Percentiles rank a stretch among this genome's conserved stretches.
Evolutionary conservation across 2,113 vertebrate genomes (phyloP).

Genomic region (Odocoileus virginianus): DNA sequence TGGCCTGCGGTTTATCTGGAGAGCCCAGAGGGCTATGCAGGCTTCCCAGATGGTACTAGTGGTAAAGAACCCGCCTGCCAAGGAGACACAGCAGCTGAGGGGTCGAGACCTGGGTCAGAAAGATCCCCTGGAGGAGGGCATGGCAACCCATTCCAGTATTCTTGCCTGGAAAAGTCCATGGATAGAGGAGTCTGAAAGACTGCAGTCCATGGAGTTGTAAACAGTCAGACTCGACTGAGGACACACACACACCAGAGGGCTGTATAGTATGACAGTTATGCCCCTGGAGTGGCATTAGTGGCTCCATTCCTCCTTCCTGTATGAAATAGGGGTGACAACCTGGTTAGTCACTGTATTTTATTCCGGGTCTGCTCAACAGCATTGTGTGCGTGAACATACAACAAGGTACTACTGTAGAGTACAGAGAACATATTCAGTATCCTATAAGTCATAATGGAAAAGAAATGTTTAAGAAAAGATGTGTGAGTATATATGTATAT

Average conservation of each 20-base stretch:
- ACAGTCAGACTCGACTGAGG: not conserved
- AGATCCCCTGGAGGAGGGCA: not conserved
- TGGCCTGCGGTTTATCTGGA: not conserved
- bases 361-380: slow-evolving; percentile 83
- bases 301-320: not conserved
- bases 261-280: not conserved
- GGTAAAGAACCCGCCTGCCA: not conserved
- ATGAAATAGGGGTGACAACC: not conserved
- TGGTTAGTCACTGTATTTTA: slow-evolving; percentile 85
- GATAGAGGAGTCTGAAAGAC: not conserved
- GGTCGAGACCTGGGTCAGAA: not conserved
- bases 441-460: not conserved
- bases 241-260: not conserved
- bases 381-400: not conserved
- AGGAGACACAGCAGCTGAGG: not conserved
- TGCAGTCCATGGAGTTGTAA: not conserved
- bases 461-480: not conserved
- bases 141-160: not conserved
- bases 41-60: not conserved
- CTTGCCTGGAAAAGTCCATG: not conserved
- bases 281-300: not conserved
- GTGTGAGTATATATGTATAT: not conserved
- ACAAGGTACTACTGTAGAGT: not conserved
- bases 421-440: not conserved
- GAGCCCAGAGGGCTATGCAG: not conserved